A percentile compares a stretch with the other conserved stretches of the same genome.
These are phyloP conservation scores for Gryllus bimaculatus DNA, from an alignment of 1,140 invertebrate genomes.

Conservation along the genomic window DNA sequence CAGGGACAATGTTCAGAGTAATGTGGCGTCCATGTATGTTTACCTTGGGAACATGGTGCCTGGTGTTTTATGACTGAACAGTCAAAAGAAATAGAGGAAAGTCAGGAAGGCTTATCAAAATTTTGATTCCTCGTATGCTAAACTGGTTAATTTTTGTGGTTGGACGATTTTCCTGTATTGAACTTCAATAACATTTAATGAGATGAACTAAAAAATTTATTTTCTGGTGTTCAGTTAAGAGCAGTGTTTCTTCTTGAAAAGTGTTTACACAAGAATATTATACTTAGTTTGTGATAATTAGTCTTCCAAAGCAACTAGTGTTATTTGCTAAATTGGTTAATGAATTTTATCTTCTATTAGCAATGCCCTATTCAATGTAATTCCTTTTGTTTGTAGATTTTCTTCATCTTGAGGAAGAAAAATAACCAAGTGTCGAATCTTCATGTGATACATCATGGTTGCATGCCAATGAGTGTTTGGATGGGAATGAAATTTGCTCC, in stretches of 20 bases:
- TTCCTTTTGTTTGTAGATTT: slow-evolving; percentile 47
- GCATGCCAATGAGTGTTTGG: slow-evolving; percentile 88
- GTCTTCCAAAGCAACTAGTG: background rate
- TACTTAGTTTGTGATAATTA: background rate
- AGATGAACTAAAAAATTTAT: too few species aligned
- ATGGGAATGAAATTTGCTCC: slow-evolving; percentile 85
- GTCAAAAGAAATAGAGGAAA: background rate
- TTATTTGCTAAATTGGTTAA: background rate
- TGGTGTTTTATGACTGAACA: background rate
- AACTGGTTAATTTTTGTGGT: too few species aligned
- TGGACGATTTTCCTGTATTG: too few species aligned
- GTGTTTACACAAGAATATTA: too few species aligned
- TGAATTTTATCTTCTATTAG: background rate
- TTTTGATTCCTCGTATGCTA: too few species aligned
- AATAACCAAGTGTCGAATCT: slow-evolving; percentile 76
- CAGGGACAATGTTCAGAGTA: background rate
- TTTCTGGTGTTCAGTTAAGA: too few species aligned
- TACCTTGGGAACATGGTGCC: background rate
- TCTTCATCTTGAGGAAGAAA: slow-evolving; percentile 78
- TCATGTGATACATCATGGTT: slow-evolving; percentile 86
- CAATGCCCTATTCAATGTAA: background rate
- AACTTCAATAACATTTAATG: too few species aligned
- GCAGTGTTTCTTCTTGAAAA: too few species aligned
- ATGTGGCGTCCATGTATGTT: background rate
- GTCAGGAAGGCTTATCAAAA: background rate